Evolutionary conservation across 1,140 invertebrate species (phyloP), one percentile per base, ranked within the genome.

Genomic region (Lepidostoma basale): DNA sequence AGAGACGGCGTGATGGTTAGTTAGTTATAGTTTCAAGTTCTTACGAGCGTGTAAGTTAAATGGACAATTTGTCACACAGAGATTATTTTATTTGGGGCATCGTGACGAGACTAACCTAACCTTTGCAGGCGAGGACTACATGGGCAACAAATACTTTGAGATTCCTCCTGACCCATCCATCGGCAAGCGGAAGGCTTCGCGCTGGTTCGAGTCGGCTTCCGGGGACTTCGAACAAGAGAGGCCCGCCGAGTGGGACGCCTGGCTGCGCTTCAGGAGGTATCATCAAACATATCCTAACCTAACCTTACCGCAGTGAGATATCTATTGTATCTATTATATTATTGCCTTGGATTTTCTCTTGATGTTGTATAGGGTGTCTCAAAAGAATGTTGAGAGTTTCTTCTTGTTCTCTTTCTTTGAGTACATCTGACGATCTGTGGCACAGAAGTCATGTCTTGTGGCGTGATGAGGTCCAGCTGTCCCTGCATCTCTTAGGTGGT

Each of bases 61-160:
- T 23, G 28, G 10, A 3, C 12, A 49, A 28, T 25, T 14, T 22
- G 3, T 4, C 22, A 8, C 3, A 5, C 1, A 3, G 14, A 10
- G 4, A 5, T 8, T 40, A 40, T 40, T 60, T 9, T 44, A 8
- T 9, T 5, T 6, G 3, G 36, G 3, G 54, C 3, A 18, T 18
- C 12, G 3, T 3, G 3, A 3, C 10, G 18, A 4, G 8, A 23
- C 16, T 25, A 8, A 12, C 26, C 4, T 16, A 25, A 5, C 22
- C 30, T 33, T 75, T 77, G 42, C 80, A 74, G 91, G 90, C 12
- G 85, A 87, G 75, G 93, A 95, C 81, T 86, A 89, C 73, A 86
- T 89, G 75, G 92, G 92, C 1, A 95, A 92, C 74, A 88, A 88
- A 75, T 95, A 93, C 78, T 95, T 84, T 77, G 92, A 95, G 82